Evolutionary conservation across 2,113 vertebrate species (phyloP), one percentile per base, ranked within the genome.

Genomic region (Hypomesus transpacificus): DNA sequence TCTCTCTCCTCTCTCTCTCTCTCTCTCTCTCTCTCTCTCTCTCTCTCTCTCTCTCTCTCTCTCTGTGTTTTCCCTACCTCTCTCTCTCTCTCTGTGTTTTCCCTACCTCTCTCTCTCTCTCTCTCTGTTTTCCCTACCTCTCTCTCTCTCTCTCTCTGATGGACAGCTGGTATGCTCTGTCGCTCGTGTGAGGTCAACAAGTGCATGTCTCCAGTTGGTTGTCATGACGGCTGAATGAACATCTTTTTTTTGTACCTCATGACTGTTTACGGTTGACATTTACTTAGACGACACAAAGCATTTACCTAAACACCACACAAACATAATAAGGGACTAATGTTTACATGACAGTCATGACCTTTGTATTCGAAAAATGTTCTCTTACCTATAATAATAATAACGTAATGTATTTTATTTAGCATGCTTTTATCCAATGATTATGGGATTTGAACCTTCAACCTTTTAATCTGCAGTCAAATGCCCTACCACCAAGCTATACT

Each of bases 131-230:
- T n/a, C n/a, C n/a, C n/a, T n/a, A n/a, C n/a, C 17, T 16, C 53
- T 50, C 14, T 28, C 57, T 13, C 20, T 8, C 6, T 13, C 26
- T 74, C n/a, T 51, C 4, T n/a, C 46, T 71, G 66, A 66, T 61
- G 17, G 70, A 77, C 86, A 86, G 86, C 81, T 87, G 86, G 78
- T 20, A 57, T 18, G 61, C 24, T 80, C 73, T 74, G 71, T 85
- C 80, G 69, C 70, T 70, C 46, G 78, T 78, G 71, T 34, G 20
- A 31, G 79, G 78, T 83, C 72, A 85, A 46, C 39, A 71, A 84
- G 84, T 76, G 61, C 80, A 73, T 0, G 73, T 82, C 83, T 79
- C 81, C 22, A 52, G 72, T 76, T 82, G 76, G 66, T 63, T 0
- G 3, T 50, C 34, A 58, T 61, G 18, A 17, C 8, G 11, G 17